Percentiles rank a stretch among this genome's conserved stretches.
Conservation (phyloP, 2,797 vertebrate species). For the Ctenopoma kingsleyae region DNA sequence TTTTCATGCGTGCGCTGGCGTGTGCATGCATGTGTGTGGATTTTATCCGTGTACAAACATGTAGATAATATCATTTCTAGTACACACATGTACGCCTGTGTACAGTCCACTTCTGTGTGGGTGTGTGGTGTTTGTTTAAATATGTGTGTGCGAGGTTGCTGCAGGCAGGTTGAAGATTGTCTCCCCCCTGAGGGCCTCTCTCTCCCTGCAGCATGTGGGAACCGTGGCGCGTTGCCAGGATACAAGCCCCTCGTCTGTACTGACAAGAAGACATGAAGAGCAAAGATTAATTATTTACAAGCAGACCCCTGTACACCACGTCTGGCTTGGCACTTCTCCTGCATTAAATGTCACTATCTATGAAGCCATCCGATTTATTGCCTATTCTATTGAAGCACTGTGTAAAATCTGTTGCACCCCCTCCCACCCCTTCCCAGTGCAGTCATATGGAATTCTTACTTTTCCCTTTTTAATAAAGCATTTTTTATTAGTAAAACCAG, state of each 20-base stretch:
- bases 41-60: constrained; percentile 59
- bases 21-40: constrained; percentile 25
- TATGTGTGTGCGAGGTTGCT: constrained; percentile 59
- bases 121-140: constrained; percentile 42
- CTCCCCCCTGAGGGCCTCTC: constrained; percentile 88
- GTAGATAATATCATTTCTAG: constrained; percentile 54
- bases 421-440: neutral
- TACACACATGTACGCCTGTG: constrained; percentile 23
- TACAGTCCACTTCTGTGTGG: constrained; percentile 35
- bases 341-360: constrained; percentile 89
- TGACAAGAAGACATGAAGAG: constrained; percentile 93
- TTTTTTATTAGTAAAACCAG: constrained; percentile 17
- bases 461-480: constrained; percentile 21
- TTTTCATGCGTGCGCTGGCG: constrained; percentile 8
- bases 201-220: constrained; percentile 90
- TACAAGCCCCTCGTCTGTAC: constrained; percentile 91
- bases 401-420: constrained; percentile 69
- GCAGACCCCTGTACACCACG: constrained; percentile 89
- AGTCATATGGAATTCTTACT: constrained; percentile 9
- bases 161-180: constrained; percentile 87
- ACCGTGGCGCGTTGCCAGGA: constrained; percentile 91
- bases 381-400: constrained; percentile 77
- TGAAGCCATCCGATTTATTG: constrained; percentile 84
- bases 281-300: constrained; percentile 93
- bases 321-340: constrained; percentile 90